These are phyloP conservation scores for Muscidifurax raptorellus DNA, from an alignment of 1,140 invertebrate genomes.

Conservation along the genomic window DNA sequence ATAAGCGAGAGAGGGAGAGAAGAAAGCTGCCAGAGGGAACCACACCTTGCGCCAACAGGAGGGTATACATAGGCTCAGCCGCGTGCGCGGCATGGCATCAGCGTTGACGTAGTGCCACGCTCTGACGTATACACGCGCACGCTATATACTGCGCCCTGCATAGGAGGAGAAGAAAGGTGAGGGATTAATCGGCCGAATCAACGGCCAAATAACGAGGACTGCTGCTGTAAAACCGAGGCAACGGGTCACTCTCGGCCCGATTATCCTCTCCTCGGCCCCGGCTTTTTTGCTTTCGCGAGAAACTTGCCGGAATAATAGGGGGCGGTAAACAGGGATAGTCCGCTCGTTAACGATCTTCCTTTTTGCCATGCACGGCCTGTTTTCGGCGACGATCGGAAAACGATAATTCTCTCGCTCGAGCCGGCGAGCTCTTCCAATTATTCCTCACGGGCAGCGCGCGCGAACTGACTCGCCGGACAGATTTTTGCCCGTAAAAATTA, in stretches of 20 bases:
- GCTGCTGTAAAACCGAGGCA: neutral
- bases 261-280: too few relatives aligned
- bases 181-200: neutral
- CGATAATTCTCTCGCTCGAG: neutral
- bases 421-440: neutral
- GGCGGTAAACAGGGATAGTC: neutral
- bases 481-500: neutral
- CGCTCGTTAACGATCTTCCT: neutral
- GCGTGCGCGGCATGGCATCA: neutral
- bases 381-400: neutral
- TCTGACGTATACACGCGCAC: neutral
- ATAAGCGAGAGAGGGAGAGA: neutral
- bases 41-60: conserved; percentile 1
- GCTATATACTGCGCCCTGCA: too few relatives aligned
- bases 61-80: neutral
- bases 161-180: neutral
- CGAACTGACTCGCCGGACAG: neutral
- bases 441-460: neutral
- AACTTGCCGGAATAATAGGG: neutral
- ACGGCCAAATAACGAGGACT: neutral
- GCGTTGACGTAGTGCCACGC: neutral
- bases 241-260: too few relatives aligned
- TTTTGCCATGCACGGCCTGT: neutral
- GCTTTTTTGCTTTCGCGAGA: neutral
- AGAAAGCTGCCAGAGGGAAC: neutral